Conservation (phyloP, 2,888 invertebrate species). For the Capitulum mitella region DNA sequence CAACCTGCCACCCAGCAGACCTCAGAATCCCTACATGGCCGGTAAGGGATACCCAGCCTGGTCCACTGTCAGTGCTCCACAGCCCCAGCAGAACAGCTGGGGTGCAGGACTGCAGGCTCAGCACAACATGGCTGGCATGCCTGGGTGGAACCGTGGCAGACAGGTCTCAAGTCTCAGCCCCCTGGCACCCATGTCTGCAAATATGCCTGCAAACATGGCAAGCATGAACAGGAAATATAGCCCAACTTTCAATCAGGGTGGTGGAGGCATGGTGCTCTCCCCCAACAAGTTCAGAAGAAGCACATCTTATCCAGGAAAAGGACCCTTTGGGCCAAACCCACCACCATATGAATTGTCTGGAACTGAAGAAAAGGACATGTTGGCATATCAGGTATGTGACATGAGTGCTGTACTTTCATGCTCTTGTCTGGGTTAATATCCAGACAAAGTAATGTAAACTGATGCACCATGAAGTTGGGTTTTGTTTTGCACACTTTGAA, state of each 20-base stretch:
- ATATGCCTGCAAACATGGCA: neutral
- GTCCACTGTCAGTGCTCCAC: neutral
- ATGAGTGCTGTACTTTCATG: too few species aligned
- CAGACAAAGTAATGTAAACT: too few species aligned
- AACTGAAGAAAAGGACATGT: neutral
- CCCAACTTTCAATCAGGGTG: neutral
- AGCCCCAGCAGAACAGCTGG: constrained; percentile 1
- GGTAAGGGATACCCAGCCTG: neutral
- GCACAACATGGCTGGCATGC: neutral
- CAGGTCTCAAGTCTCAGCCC: neutral
- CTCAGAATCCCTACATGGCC: neutral
- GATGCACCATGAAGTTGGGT: too few species aligned
- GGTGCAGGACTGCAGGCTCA: neutral
- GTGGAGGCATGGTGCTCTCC: neutral
- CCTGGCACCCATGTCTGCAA: neutral
- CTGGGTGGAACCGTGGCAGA: neutral
- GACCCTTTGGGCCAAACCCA: neutral
- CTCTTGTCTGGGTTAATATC: too few species aligned
- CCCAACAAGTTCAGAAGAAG: constrained; percentile 12
- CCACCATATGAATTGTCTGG: neutral
- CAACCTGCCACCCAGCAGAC: neutral
- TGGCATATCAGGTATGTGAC: constrained; percentile 10
- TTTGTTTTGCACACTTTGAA: too few species aligned
- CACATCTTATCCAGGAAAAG: neutral
- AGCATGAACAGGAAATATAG: neutral